Base-by-base conservation (phyloP, 2,113 vertebrate genomes). In the Equus przewalskii region DNA sequence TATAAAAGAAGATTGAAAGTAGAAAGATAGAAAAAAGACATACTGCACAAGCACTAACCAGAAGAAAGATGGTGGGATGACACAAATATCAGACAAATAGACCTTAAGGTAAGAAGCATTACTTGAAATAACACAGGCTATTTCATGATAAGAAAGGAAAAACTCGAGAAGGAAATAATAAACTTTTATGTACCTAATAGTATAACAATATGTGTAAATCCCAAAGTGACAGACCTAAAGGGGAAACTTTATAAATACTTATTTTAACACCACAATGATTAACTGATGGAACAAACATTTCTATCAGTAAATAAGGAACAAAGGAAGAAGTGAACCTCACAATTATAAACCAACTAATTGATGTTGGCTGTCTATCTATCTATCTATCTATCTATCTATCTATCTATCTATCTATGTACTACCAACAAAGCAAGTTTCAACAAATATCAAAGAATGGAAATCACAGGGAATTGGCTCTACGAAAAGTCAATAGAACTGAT, bases 61-160 rank as follows among this genome's bases (percentile, higher is more conserved):
- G 21, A 93, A 76, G 67, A 82, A 84, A 78, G 51, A 62, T 44
- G 24, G 58, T 46, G 7, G 22, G 65, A 4, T 28, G 36, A 49
- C 28, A 36, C 14, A 60, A 75, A 79, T 62, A 24, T 30, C 36
- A 41, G 33, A 41, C 12, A 70, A 78, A 54, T 56, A 81, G 33
- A 54, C 36, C 30, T 51, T 70, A 76, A 62, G 6, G 33, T 28
- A 67, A 56, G 56, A 69, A 51, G 21, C 46, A 56, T 64, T 44
- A 28, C 36, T 92, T 81, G 67, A 62, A n/a, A n/a, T 93, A 54
- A 65, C 64, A 58, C 73, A 46, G 3, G 15, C n/a, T 84, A 54
- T 96, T 93, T 89, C 5, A 28, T 75, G 92, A 86, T 22, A 73
- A 81, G 36, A 19, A 44, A 83, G 58, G 33, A 80, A 94, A 87